These are phyloP conservation scores for Pachliopta kotzebuea DNA, from an alignment of 2,888 invertebrate species.

Conservation along the genomic window DNA sequence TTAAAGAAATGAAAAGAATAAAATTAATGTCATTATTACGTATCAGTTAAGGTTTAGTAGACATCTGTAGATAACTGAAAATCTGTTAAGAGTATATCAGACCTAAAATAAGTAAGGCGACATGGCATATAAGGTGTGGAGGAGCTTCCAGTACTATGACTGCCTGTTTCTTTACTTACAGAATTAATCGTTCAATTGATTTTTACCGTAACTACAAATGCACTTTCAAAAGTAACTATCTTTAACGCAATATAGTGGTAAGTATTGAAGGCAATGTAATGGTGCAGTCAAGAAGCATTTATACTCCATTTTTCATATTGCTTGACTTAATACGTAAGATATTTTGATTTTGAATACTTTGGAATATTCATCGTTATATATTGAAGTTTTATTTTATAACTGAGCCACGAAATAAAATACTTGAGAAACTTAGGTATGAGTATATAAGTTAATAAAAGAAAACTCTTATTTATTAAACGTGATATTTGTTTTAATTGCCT, in stretches of 20 bases:
- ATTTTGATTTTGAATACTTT: too few relatives aligned
- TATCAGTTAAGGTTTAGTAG: background rate
- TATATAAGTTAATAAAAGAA: too few relatives aligned
- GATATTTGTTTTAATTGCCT: too few relatives aligned
- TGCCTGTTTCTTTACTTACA: background rate
- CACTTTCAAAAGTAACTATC: constrained; percentile 6
- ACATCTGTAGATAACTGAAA: background rate
- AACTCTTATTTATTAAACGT: too few relatives aligned
- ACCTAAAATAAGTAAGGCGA: background rate
- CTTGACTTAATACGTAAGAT: background rate
- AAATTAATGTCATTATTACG: background rate
- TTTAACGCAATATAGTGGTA: background rate
- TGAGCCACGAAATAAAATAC: too few relatives aligned
- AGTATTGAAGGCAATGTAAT: background rate
- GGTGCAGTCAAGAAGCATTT: background rate
- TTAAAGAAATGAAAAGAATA: background rate
- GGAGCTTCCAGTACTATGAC: background rate
- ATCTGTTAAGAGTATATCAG: background rate
- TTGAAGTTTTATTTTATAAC: too few relatives aligned
- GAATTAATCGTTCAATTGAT: background rate
- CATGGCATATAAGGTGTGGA: background rate
- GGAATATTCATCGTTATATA: too few relatives aligned
- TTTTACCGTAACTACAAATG: constrained; percentile 1
- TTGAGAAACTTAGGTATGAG: too few relatives aligned
- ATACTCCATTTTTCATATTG: background rate